Conservation (phyloP, 2,888 invertebrate species). For the Calliopum simillimum region DNA sequence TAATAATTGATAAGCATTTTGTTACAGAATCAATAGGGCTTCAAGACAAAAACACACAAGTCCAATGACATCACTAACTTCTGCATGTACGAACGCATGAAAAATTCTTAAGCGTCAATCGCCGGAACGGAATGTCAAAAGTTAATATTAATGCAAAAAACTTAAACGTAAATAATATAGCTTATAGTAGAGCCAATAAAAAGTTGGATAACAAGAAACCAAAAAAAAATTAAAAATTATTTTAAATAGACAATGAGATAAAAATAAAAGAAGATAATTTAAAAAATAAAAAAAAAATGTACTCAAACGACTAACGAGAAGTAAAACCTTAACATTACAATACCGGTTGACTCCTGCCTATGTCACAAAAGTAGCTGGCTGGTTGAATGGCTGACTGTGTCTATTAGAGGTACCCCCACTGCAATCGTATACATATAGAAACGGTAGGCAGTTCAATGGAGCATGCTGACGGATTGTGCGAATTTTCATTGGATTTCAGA, state of each 20-base stretch:
- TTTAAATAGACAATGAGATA: not conserved
- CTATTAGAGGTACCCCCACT: not conserved
- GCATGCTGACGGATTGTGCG: not conserved
- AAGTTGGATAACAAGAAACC: conserved; percentile 13
- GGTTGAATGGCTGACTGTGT: not conserved
- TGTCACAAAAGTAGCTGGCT: conserved; percentile 10
- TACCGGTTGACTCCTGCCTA: conserved; percentile 28
- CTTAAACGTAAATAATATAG: conserved; percentile 19
- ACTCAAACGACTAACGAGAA: conserved; percentile 20
- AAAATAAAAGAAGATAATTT: conserved; percentile 1
- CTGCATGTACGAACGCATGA: not conserved
- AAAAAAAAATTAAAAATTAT: conserved; percentile 5
- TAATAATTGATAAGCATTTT: no score
- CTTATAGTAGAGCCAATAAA: not conserved
- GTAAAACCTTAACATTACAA: conserved; percentile 28
- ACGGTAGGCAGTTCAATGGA: not conserved
- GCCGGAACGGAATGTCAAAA: conserved; percentile 45
- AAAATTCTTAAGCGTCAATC: conserved; percentile 43
- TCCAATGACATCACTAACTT: no score
- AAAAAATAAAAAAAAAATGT: conserved; percentile 37
- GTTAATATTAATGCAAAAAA: not conserved
- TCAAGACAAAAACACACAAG: no score
- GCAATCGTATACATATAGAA: not conserved
- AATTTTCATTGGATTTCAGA: no score
- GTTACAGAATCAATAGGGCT: no score